Conservation (phyloP, 2,797 vertebrate genomes). For the Tokudaia muenninki region DNA sequence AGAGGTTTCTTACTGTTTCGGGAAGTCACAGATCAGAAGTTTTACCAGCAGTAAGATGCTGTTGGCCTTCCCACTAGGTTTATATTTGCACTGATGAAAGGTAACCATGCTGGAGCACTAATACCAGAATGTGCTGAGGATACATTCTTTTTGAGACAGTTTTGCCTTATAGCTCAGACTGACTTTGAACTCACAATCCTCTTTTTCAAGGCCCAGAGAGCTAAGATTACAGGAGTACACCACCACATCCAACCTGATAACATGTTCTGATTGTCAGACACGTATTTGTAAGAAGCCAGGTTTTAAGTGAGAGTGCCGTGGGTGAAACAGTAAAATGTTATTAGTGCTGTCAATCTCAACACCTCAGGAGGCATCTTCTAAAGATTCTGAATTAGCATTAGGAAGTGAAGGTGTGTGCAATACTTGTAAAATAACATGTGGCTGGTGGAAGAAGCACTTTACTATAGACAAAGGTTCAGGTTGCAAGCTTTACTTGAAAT, state of each 20-base stretch:
- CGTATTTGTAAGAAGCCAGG: not conserved
- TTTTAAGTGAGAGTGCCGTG: constrained; percentile 37
- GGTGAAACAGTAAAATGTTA: not conserved
- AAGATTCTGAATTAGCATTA: constrained; percentile 35
- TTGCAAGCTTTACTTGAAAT: constrained; percentile 16
- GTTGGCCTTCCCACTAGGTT: not conserved
- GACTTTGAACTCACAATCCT: not conserved
- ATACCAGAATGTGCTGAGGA: constrained; percentile 4
- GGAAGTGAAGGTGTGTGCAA: not conserved
- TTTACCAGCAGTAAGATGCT: not conserved
- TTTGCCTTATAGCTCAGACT: not conserved
- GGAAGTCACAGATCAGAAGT: not conserved
- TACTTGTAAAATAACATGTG: not conserved
- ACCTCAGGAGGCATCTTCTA: not conserved
- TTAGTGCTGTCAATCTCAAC: constrained; percentile 1
- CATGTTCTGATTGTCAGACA: constrained; percentile 14
- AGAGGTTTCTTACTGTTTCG: not conserved
- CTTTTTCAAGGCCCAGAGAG: not conserved
- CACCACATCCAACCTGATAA: not conserved
- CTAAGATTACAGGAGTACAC: not conserved
- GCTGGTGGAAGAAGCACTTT: not conserved
- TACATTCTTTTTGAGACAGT: not conserved
- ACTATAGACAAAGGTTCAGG: not conserved
- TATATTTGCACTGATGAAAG: constrained; percentile 23
- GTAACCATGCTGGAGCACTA: not conserved